Evolutionary conservation across 2,888 invertebrate species (phyloP), one percentile per base, ranked within the genome.

Genomic region (Orchestes rusci): DNA sequence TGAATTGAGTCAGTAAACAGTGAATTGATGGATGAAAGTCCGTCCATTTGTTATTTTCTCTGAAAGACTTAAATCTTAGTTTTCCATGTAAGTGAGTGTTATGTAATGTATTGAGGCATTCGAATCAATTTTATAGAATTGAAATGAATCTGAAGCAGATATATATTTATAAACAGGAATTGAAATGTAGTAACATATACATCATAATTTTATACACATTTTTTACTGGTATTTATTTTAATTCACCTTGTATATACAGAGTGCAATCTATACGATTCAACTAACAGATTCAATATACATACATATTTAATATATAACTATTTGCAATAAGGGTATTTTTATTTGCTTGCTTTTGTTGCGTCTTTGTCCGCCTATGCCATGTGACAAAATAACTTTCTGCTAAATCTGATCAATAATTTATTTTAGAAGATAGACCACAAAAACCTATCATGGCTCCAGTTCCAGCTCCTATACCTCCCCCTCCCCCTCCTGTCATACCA

Each of bases 401-500:
- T 30, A n/a, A 5, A 16, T 30, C 16, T 30, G 27, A 23, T 23
- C 7, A 8, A 10, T 23, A 23, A 23, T 10, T 7, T 23, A 35
- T 48, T 49, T 39, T 48, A 47, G 49, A 48, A 37, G 37, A 42
- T 32, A 23, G 8, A 23, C 13, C 28, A 8, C 27, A 27, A 15
- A 40, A 40, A 45, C 36, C 30, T 16, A 18, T 43, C 5, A 17
- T 17, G 15, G 37, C 52, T 23, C 53, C 55, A 27, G 13, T 19
- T 35, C 28, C 33, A 23, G 36, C 20, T 19, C 40, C 40, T 4
- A 17, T 36, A 41, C 20, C 44, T 31, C 34, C 39, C 34, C 35
- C 36, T 27, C 37, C 49, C 16, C 70, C 70, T 2, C 66, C 69
- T 15, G 64, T 69, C 15, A 60, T 60, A 8, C 65, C 67, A 2